Conservation (phyloP, 2,888 invertebrate genomes). For the Macaria liturata region DNA sequence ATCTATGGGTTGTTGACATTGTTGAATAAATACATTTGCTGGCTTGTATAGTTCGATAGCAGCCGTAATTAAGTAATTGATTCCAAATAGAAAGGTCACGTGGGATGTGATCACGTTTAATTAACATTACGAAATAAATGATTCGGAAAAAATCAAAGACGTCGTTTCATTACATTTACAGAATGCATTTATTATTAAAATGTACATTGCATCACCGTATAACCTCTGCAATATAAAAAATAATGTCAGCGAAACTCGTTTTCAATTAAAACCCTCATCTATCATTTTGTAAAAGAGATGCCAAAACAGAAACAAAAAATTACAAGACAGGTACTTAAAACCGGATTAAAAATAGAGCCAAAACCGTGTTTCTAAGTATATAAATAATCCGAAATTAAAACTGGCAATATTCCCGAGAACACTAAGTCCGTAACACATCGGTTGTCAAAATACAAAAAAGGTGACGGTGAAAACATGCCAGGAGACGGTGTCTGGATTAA, state of each 20-base stretch:
- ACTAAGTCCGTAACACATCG: conserved; percentile 14
- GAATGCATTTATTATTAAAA: too few relatives aligned
- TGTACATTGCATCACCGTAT: too few relatives aligned
- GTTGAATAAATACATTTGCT: conserved; percentile 10
- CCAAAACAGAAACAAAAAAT: not conserved
- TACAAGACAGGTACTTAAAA: conserved; percentile 5
- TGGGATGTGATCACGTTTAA: not conserved
- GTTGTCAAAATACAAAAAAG: conserved; percentile 30
- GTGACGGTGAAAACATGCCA: conserved; percentile 12
- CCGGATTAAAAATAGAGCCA: conserved; percentile 1
- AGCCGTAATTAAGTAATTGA: conserved; percentile 1
- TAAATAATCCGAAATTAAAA: conserved; percentile 13
- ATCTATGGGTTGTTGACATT: conserved; percentile 22
- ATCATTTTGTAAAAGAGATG: conserved; percentile 1
- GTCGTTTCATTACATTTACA: too few relatives aligned
- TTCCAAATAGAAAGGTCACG: conserved; percentile 8
- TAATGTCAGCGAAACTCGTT: too few relatives aligned
- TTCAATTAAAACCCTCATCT: not conserved
- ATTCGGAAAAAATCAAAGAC: too few relatives aligned
- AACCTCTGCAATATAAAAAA: too few relatives aligned
- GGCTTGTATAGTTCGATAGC: conserved; percentile 6
- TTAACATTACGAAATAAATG: too few relatives aligned
- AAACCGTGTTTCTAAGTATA: conserved; percentile 2
- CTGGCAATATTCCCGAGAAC: conserved; percentile 21
- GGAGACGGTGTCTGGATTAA: conserved; percentile 34